Conservation (phyloP, 2,888 invertebrate genomes). For the Branchellion lobata region DNA sequence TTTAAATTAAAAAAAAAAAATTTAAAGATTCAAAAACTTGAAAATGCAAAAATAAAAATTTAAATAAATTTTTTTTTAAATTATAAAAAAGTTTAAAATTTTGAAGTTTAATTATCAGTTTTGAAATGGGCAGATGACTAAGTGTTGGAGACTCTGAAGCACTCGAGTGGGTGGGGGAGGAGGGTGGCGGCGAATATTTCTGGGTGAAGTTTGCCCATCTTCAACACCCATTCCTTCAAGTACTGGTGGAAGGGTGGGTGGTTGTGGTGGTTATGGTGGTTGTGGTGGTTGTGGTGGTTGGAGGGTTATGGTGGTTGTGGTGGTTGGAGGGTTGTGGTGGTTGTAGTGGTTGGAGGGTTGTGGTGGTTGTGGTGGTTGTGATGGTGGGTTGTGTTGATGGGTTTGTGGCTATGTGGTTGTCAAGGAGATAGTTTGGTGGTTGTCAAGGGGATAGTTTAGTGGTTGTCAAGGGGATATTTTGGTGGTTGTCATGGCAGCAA, state of each 20-base stretch:
- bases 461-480: not conserved
- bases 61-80: no score
- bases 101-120: no score
- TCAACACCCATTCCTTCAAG: slow-evolving; percentile 86
- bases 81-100: no score
- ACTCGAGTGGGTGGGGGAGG: slow-evolving; percentile 91
- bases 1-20: no score
- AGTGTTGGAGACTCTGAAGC: slow-evolving; percentile 77
- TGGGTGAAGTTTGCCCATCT: slow-evolving; percentile 80
- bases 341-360: not conserved
- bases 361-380: not conserved
- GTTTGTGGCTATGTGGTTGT: not conserved
- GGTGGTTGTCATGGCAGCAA: not conserved
- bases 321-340: not conserved
- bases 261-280: not conserved
- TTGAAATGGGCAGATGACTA: no score
- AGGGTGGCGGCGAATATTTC: slow-evolving; percentile 88
- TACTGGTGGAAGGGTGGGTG: slow-evolving; percentile 65
- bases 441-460: not conserved
- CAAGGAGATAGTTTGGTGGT: not conserved
- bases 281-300: not conserved
- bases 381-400: not conserved
- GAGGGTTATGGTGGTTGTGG: not conserved
- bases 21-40: no score
- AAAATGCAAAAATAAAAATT: no score